Evolutionary conservation across 2,888 invertebrate species (phyloP).

Genomic region (Camptogramma bilineatum): DNA sequence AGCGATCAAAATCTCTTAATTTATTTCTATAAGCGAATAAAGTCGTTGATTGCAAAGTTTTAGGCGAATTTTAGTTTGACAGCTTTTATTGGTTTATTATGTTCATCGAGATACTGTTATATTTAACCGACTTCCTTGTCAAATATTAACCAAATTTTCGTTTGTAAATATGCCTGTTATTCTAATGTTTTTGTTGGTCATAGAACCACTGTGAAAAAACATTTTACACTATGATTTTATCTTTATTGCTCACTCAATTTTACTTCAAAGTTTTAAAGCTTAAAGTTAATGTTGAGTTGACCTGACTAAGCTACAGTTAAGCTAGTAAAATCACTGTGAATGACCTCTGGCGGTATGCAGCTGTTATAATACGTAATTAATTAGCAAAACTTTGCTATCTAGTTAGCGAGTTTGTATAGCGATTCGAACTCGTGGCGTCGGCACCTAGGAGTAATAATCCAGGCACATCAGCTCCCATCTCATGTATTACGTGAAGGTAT

Average conservation of each 20-base stretch:
- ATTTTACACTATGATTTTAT: too few relatives aligned
- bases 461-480: neutral
- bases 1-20: constrained; percentile 37
- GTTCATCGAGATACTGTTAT: neutral
- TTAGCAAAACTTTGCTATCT: constrained; percentile 51
- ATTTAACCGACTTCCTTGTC: too few relatives aligned
- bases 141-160: too few relatives aligned
- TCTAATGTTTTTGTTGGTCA: too few relatives aligned
- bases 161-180: too few relatives aligned
- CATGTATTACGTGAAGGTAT: neutral
- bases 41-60: constrained; percentile 2
- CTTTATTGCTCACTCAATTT: too few relatives aligned
- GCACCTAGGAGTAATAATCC: constrained; percentile 27
- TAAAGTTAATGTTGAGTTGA: too few relatives aligned
- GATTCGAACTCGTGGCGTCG: constrained; percentile 42
- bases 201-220: too few relatives aligned
- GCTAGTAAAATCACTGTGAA: constrained; percentile 16
- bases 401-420: constrained; percentile 60
- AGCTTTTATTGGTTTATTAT: neutral
- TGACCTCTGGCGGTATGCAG: constrained; percentile 17
- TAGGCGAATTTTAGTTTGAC: neutral
- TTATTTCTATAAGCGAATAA: constrained; percentile 31
- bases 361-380: constrained; percentile 31
- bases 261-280: too few relatives aligned
- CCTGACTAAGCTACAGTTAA: constrained; percentile 12